Base-by-base conservation (phyloP, 2,888 invertebrate species). In the Perizoma affinitatum region DNA sequence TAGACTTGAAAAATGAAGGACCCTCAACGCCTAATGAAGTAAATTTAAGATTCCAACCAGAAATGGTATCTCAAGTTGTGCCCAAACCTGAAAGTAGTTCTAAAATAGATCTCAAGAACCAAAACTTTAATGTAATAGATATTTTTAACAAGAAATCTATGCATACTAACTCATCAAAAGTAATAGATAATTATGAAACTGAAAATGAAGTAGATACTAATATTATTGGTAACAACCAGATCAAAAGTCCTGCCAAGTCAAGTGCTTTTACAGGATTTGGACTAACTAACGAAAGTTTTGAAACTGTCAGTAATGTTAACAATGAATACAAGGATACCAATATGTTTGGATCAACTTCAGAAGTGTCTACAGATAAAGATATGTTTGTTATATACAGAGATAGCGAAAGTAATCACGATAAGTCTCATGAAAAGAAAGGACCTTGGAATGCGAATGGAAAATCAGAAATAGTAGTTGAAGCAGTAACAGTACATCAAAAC, bases 331-430 rank as follows among this genome's bases (percentile, higher is more conserved):
- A 58, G 42, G 35, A 70, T 22, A 69, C 43, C 47, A 65, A 67
- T 43, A 50, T 67, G 1, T 69, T 69, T 40, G 69, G 59, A 42
- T 74, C 76, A 33, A 58, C 66, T n/a, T 72, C 75, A 10, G 66
- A 45, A 43, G 71, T 72, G 61, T 77, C 74, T 22, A 70, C 72
- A 50, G 79, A 86, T 44, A 82, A 83, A 67, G 85, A 86, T 69
- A 66, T 88, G 52, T 84, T 88, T 70, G 63, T 86, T 11, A 86
- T 88, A 66, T 86, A 84, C 60, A 82, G 76, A 69, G 87, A 88
- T 45, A 84, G 79, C 71, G 78, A 80, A 58, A 76, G 67, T 46
- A 79, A 71, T 11, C 69, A 71, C 9, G 68, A 72, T 54, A 65
- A 58, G 9, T 53, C 63, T 38, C 47, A 63, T 40, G 67, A 69